Conservation (phyloP, 2,113 vertebrate genomes). For the Sterrhoptilus dennistouni region DNA sequence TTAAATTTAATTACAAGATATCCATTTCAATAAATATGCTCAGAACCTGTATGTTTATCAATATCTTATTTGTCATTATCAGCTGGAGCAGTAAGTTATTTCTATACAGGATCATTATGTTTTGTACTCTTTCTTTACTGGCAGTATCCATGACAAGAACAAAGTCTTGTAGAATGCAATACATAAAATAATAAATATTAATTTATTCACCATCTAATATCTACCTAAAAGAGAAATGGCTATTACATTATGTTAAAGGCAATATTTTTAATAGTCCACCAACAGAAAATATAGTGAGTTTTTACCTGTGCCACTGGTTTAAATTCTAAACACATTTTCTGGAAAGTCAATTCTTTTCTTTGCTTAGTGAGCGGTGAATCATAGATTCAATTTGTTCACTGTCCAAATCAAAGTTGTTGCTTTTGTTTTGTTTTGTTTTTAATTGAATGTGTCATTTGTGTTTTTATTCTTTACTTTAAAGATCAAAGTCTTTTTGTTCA, state of each 20-base stretch:
- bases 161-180: not conserved
- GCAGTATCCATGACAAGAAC: not conserved
- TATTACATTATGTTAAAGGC: not conserved
- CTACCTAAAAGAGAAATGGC: not conserved
- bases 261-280: not conserved
- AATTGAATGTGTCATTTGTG: not conserved
- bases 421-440: not conserved
- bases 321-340: not conserved
- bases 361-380: not conserved
- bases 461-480: constrained; percentile 4
- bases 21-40: not conserved
- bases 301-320: not conserved
- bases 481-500: not conserved
- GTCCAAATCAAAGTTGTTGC: not conserved
- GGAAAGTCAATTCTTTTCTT: not conserved
- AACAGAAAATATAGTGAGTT: not conserved
- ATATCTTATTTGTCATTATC: not conserved
- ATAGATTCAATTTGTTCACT: not conserved
- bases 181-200: not conserved
- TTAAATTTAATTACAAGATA: constrained; percentile 37
- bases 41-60: not conserved
- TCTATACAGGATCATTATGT: not conserved
- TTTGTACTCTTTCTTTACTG: not conserved
- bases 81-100: not conserved
- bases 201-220: not conserved